phyloP scores from a whole-genome alignment of 2,888 invertebrate species.

The Thera obeliscata region DNA sequence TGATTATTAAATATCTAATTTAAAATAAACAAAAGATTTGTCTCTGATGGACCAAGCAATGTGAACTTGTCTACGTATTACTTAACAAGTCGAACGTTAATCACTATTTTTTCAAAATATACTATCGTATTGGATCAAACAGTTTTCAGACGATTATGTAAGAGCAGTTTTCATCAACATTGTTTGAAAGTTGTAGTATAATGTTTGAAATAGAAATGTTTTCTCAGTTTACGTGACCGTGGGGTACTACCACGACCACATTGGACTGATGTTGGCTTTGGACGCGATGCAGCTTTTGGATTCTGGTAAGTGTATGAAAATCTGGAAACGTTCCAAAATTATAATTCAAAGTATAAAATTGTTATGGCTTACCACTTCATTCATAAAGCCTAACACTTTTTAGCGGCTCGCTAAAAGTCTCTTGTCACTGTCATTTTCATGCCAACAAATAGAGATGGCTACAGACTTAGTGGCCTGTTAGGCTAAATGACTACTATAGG shows the following conservation, averaged over 20 bases:
- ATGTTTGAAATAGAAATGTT: slow-evolving; percentile 23
- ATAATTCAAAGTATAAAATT: not conserved
- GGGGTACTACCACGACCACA: slow-evolving; percentile 95
- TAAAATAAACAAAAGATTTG: too few species aligned
- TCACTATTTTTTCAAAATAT: too few species aligned
- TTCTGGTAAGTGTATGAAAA: slow-evolving; percentile 82
- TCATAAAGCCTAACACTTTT: too few species aligned
- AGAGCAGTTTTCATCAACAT: not conserved
- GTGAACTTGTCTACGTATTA: too few species aligned
- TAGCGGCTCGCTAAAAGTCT: too few species aligned
- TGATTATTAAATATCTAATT: not conserved
- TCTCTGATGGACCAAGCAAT: too few species aligned
- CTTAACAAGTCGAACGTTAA: too few species aligned
- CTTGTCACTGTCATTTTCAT: too few species aligned
- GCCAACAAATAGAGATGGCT: too few species aligned
- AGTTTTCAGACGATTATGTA: not conserved
- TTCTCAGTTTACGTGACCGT: slow-evolving; percentile 95
- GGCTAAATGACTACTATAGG: too few species aligned
- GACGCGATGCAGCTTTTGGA: slow-evolving; percentile 92
- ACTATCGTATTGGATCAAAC: not conserved
- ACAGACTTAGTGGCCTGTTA: too few species aligned
- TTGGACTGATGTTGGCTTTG: slow-evolving; percentile 94
- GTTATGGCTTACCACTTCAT: too few species aligned
- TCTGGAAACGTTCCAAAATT: not conserved
- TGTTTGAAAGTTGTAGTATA: not conserved